phyloP scores from a whole-genome alignment of 2,888 invertebrate species.

The Lycophotia porphyrea region DNA sequence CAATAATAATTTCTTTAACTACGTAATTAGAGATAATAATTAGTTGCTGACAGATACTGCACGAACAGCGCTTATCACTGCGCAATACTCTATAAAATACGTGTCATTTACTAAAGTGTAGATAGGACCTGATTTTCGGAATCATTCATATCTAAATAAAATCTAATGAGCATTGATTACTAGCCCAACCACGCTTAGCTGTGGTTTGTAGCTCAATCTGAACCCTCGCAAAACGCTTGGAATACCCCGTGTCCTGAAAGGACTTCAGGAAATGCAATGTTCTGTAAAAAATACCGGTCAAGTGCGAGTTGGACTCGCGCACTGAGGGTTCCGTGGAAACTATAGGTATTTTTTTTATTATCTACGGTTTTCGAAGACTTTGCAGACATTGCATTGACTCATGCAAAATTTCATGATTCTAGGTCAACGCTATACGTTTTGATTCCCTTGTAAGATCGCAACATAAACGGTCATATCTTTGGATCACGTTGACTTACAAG shows the following conservation, averaged over 20 bases:
- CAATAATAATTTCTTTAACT: conserved; percentile 64
- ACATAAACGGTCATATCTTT: too few relatives aligned
- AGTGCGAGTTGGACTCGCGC: too few relatives aligned
- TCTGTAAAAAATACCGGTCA: not conserved
- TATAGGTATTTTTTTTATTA: too few relatives aligned
- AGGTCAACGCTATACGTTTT: too few relatives aligned
- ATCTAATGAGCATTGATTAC: not conserved
- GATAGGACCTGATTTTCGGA: conserved; percentile 37
- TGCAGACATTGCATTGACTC: too few relatives aligned
- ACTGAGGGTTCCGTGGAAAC: too few relatives aligned
- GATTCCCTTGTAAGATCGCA: too few relatives aligned
- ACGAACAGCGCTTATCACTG: conserved; percentile 70
- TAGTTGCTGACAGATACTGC: conserved; percentile 66
- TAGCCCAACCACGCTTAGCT: not conserved
- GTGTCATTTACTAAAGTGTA: conserved; percentile 61
- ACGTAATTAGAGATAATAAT: conserved; percentile 61
- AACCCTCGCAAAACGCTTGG: not conserved
- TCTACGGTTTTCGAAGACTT: too few relatives aligned
- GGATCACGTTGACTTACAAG: too few relatives aligned
- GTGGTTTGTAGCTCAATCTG: not conserved
- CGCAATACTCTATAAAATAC: conserved; percentile 65
- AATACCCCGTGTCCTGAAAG: not conserved
- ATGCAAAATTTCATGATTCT: too few relatives aligned
- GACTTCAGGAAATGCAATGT: not conserved
- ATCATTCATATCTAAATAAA: not conserved